Base-by-base conservation (phyloP, 2,113 vertebrate species). In the Crotalus tigris region DNA sequence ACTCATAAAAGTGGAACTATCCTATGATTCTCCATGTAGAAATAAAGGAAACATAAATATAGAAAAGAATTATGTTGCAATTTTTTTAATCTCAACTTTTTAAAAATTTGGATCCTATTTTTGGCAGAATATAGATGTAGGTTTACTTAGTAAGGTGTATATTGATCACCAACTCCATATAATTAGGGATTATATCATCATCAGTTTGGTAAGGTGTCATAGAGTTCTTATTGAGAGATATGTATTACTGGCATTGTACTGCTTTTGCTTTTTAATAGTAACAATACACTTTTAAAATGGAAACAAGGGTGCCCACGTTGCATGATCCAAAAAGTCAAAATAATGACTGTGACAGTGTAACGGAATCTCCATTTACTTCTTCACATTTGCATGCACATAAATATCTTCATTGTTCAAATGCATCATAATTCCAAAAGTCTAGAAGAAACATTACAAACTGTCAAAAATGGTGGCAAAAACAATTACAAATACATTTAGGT, bases 161-260 rank as follows among this genome's bases (percentile, higher is more conserved):
- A 1, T 53, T 61, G 91, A 69, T 69, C 12, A 69, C 29, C 49
- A n/a, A 44, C 1, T 39, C 61, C 86, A 90, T 7, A 6, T 46
- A 85, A 15, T 55, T 64, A 93, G 89, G 23, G 92, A 92, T 64
- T 39, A 54, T 33, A 19, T 29, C 89, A 57, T 81, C 87, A 94
- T 89, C 61, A 89, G 39, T 93, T 44, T 29, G 86, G 23, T 88
- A 39, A 91, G 93, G 13, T 53, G 90, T 90, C 85, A 88, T 93
- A 17, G 44, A 90, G 75, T 92, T 86, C 64, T 87, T 86, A 90
- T 33, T 53, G 29, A 24, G 15, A 54, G 69, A 23, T 21, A 55
- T 57, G 6, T 85, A 11, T 92, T 61, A 24, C 1, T 88, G 12
- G 24, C 39, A 53, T 23, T 49, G 59, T 5, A 26, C 33, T 12